A percentile compares a stretch with the other conserved stretches of the same genome.
Evolutionary conservation across 2,888 invertebrate genomes (phyloP).

Genomic region (Argyresthia goedartella): DNA sequence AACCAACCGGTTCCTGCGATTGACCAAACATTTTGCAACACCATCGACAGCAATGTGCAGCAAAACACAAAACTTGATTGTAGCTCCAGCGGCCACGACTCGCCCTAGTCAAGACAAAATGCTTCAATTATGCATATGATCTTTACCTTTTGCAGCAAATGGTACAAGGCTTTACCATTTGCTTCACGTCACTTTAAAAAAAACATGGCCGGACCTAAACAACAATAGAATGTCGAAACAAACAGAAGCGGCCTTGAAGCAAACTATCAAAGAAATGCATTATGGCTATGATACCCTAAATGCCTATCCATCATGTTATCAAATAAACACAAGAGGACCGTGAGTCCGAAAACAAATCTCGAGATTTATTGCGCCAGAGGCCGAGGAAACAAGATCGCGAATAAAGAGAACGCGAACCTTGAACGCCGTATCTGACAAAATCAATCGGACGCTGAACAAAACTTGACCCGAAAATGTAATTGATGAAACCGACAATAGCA

Average conservation of each 20-base stretch:
- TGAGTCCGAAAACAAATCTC: slow-evolving; percentile 51
- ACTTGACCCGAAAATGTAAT: slow-evolving; percentile 63
- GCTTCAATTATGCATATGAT: neutral
- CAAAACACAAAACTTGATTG: slow-evolving; percentile 3
- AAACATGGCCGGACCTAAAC: slow-evolving; percentile 3
- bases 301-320: slow-evolving; percentile 59
- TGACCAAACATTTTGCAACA: slow-evolving; percentile 53
- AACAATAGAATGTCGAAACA: slow-evolving; percentile 18
- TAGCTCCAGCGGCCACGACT: neutral
- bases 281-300: slow-evolving; percentile 35
- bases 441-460: slow-evolving; percentile 63
- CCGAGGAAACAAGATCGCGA: slow-evolving; percentile 66
- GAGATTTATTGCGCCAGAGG: slow-evolving; percentile 65
- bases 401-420: slow-evolving; percentile 69
- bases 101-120: neutral
- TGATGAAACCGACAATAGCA: slow-evolving; percentile 37
- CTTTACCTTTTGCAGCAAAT: slow-evolving; percentile 1
- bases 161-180: slow-evolving; percentile 5
- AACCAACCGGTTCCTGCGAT: slow-evolving; percentile 42
- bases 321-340: slow-evolving; percentile 57
- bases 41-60: slow-evolving; percentile 14
- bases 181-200: slow-evolving; percentile 1
- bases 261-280: slow-evolving; percentile 40
- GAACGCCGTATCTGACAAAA: slow-evolving; percentile 67
- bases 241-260: slow-evolving; percentile 27